These are phyloP conservation scores for Amphilophus citrinellus DNA, from an alignment of 2,113 vertebrate species.

Conservation along the genomic window DNA sequence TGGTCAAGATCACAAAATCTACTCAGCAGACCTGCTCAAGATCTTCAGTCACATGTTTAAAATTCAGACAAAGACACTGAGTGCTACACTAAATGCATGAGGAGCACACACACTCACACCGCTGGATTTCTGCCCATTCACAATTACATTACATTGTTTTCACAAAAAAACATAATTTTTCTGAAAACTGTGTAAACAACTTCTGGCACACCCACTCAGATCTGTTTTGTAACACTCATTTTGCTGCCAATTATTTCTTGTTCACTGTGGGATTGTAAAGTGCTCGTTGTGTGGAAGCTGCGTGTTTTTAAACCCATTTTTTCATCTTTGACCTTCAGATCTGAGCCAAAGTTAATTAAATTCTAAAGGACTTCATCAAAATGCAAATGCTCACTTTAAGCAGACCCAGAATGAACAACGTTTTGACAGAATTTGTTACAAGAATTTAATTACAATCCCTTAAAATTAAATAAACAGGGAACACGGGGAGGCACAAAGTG, in stretches of 20 bases:
- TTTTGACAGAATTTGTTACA: neutral
- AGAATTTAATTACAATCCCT: neutral
- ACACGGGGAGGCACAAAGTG: constrained; percentile 24
- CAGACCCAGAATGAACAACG: rapidly evolving
- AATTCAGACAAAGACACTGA: neutral
- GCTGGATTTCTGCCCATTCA: neutral
- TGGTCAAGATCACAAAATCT: neutral
- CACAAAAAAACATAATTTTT: neutral
- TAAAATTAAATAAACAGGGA: constrained; percentile 24
- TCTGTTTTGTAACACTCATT: neutral
- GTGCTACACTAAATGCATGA: neutral
- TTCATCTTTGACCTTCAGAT: constrained; percentile 41
- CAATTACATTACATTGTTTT: neutral
- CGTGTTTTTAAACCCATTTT: neutral
- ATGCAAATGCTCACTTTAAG: neutral
- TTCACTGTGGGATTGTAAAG: neutral
- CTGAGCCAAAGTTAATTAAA: constrained; percentile 1
- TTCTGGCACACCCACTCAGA: constrained; percentile 7
- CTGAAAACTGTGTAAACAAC: neutral
- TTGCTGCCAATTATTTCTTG: constrained; percentile 8
- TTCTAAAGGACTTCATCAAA: neutral
- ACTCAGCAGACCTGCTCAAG: neutral
- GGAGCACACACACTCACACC: neutral
- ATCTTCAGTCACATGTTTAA: neutral
- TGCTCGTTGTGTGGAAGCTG: neutral